Conservation (phyloP, 2,888 invertebrate genomes). For the Fabriciana adippe region DNA sequence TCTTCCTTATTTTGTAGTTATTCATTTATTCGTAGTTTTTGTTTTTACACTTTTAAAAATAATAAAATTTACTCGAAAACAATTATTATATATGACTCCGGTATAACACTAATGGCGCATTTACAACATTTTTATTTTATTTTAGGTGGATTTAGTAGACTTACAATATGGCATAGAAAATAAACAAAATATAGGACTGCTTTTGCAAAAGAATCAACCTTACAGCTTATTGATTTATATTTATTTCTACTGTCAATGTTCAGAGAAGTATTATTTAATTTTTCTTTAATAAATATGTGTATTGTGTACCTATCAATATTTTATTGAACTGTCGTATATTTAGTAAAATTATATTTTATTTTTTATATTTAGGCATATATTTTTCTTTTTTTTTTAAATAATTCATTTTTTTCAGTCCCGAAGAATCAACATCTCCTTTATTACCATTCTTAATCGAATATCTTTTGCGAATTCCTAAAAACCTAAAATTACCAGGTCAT, state of each 20-base stretch:
- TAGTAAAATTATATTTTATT: not conserved
- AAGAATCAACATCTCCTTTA: slow-evolving; percentile 64
- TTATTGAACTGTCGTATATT: no score
- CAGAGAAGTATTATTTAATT: slow-evolving; percentile 60
- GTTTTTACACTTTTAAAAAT: no score
- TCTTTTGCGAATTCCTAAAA: slow-evolving; percentile 56
- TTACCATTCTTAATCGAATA: slow-evolving; percentile 67
- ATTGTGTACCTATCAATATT: not conserved
- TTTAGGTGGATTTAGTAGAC: slow-evolving; percentile 69
- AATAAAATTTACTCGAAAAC: no score
- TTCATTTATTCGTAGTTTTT: no score
- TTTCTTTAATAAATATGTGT: not conserved
- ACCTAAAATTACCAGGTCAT: slow-evolving; percentile 62
- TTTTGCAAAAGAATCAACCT: slow-evolving; percentile 64
- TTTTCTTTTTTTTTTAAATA: not conserved
- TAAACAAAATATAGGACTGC: slow-evolving; percentile 59
- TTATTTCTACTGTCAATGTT: slow-evolving; percentile 74
- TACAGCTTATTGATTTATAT: slow-evolving; percentile 71
- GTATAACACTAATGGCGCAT: not conserved
- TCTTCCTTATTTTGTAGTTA: no score
- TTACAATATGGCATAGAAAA: slow-evolving; percentile 66
- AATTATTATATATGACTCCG: no score
- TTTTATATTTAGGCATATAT: not conserved
- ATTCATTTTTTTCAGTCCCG: slow-evolving; percentile 54
- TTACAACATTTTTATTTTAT: slow-evolving; percentile 24